Base-by-base conservation (phyloP, 2,113 vertebrate species). In the Rhea americana region DNA sequence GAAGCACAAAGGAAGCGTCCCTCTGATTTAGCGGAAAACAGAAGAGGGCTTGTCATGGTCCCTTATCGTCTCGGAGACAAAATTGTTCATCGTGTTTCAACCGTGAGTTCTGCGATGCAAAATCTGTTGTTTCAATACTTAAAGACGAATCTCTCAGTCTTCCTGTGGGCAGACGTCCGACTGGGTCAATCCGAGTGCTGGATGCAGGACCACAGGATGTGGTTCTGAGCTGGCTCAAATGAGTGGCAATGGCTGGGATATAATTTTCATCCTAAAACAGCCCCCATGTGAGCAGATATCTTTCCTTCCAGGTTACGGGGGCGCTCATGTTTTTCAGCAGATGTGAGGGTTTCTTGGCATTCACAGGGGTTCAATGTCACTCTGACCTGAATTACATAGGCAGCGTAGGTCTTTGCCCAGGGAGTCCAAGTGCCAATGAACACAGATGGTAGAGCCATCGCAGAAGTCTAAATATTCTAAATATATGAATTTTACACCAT, bases 401-500 rank as follows among this genome's bases (percentile, higher is more conserved):
- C 73, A 79, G 30, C 65, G 8, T 22, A 91, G 88, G 73, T 76
- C 66, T 86, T 63, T 75, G 77, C 79, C 90, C 18, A 15, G 53
- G 77, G 39, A 72, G 4, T 22, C 2, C 7, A n/a, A n/a, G 5
- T 94, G 90, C 88, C 91, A 75, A 39, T 11, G 58, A 78, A 55
- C 79, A 58, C 85, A 90, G 94, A 93, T 86, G 90, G 94, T 47
- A 91, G 76, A 95, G 58, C 74, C 78, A 7, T 62, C 53, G 88
- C 45, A 89, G 62, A 72, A 96, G 86, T 93, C 91, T 89, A 92
- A 95, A 94, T 96, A 92, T 96, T 72, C 73, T 71, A 89, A 90
- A 9, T 12, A 45, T 72, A 82, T 76, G 81, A 88, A 93, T 86
- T 88, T 71, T 66, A 65, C 62, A 41, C 0, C 2, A 48, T 48